A percentile compares a stretch with the other conserved stretches of the same genome.
Conservation (phyloP, 2,797 vertebrate genomes). For the Aythya fuligula region DNA sequence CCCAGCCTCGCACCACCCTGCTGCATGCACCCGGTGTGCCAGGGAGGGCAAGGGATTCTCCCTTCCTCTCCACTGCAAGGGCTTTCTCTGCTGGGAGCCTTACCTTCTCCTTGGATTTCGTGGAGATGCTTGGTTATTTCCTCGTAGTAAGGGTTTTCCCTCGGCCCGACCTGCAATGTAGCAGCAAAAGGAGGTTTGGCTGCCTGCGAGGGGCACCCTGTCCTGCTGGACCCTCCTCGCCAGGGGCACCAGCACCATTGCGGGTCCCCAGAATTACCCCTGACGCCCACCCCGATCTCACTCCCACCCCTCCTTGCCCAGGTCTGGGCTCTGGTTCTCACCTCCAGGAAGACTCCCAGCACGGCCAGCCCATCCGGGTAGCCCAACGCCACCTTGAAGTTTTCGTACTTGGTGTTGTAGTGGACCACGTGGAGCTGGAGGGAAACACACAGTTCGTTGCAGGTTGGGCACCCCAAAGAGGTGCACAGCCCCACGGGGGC, state of each 20-base stretch:
- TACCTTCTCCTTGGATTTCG: conserved; percentile 80
- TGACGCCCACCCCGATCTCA: not conserved
- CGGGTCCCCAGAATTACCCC: not conserved
- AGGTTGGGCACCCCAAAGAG: fast-evolving
- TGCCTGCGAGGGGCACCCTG: not conserved
- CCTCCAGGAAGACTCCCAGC: conserved; percentile 85
- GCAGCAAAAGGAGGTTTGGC: not conserved
- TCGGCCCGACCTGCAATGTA: conserved; percentile 80
- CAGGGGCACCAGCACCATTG: not conserved
- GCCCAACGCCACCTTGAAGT: conserved; percentile 70
- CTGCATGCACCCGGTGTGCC: too few relatives aligned
- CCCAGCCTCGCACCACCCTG: not conserved
- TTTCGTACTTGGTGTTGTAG: conserved; percentile 80
- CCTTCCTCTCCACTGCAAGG: not conserved
- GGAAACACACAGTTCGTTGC: fast-evolving
- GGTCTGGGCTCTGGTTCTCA: conserved; percentile 8
- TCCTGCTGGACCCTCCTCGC: not conserved
- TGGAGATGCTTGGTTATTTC: conserved; percentile 79
- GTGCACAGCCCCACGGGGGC: not conserved
- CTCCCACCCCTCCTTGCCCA: not conserved
- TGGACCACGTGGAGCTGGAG: conserved; percentile 87
- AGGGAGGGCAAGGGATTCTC: not conserved
- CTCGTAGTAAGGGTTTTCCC: conserved; percentile 83
- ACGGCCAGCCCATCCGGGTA: conserved; percentile 83
- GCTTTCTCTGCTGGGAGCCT: not conserved